phyloP scores from a whole-genome alignment of 2,888 invertebrate species.

The Xestia rhomboidea region DNA sequence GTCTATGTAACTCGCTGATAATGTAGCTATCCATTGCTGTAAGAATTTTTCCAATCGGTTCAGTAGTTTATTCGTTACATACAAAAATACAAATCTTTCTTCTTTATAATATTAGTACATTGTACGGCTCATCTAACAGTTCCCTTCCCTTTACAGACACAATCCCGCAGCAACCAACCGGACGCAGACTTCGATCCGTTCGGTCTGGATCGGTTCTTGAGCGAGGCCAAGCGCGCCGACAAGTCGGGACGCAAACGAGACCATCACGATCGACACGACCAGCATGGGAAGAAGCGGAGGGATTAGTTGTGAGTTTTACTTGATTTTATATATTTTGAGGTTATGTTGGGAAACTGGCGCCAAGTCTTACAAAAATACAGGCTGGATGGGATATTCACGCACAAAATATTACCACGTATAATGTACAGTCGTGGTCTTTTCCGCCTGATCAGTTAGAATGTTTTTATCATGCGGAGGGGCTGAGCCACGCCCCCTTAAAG shows the following conservation, averaged over 20 bases:
- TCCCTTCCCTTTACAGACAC: conserved; percentile 36
- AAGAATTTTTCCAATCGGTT: too few relatives aligned
- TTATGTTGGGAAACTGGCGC: not conserved
- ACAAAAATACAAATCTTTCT: too few relatives aligned
- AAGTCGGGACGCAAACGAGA: conserved; percentile 87
- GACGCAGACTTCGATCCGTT: conserved; percentile 95
- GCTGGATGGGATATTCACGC: too few relatives aligned
- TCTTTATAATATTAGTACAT: too few relatives aligned
- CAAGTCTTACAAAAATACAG: not conserved
- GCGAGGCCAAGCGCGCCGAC: conserved; percentile 97
- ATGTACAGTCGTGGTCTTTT: too few relatives aligned
- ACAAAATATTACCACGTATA: too few relatives aligned
- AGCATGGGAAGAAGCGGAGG: conserved; percentile 81
- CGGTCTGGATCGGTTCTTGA: conserved; percentile 99
- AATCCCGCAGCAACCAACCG: conserved; percentile 78
- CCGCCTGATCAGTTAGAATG: too few relatives aligned
- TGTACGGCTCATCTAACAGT: conserved; percentile 37
- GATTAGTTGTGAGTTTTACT: conserved; percentile 70
- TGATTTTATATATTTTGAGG: not conserved
- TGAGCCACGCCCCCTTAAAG: too few relatives aligned
- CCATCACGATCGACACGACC: conserved; percentile 82
- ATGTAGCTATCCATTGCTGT: too few relatives aligned
- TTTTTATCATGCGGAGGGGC: too few relatives aligned
- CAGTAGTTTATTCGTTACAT: too few relatives aligned
- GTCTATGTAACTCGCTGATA: too few relatives aligned